Conservation (phyloP, 2,113 vertebrate species). For the Mellivora capensis region DNA sequence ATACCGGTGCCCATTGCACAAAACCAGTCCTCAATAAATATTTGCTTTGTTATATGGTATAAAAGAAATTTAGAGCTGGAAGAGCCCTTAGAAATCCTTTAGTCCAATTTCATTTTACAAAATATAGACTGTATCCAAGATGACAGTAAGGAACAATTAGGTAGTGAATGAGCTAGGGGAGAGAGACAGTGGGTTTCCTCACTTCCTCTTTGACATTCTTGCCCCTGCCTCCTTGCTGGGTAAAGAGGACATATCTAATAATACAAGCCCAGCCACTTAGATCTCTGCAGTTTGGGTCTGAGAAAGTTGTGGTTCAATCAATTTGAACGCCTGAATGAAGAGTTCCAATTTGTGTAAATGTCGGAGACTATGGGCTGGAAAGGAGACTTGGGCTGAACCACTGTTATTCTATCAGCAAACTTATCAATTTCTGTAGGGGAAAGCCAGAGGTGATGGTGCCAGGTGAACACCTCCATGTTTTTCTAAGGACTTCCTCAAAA, state of each 20-base stretch:
- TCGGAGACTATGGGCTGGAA: neutral
- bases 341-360: neutral
- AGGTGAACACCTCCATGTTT: neutral
- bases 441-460: neutral
- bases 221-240: neutral
- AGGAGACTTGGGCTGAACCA: neutral
- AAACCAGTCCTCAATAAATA: neutral
- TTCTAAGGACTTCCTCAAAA: neutral
- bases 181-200: neutral
- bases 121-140: neutral
- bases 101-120: neutral
- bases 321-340: neutral
- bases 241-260: neutral
- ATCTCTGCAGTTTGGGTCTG: neutral
- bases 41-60: neutral
- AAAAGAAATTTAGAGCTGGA: neutral
- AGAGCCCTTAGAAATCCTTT: neutral
- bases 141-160: neutral
- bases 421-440: neutral
- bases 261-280: neutral
- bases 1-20: neutral
- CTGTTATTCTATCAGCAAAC: neutral
- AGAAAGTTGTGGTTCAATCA: neutral
- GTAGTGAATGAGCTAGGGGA: neutral
- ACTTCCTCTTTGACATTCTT: neutral